Evolutionary conservation across 37 sponge, comb jelly and placozoan genomes (phyloP).

Genomic region (Spongilla lacustris): DNA sequence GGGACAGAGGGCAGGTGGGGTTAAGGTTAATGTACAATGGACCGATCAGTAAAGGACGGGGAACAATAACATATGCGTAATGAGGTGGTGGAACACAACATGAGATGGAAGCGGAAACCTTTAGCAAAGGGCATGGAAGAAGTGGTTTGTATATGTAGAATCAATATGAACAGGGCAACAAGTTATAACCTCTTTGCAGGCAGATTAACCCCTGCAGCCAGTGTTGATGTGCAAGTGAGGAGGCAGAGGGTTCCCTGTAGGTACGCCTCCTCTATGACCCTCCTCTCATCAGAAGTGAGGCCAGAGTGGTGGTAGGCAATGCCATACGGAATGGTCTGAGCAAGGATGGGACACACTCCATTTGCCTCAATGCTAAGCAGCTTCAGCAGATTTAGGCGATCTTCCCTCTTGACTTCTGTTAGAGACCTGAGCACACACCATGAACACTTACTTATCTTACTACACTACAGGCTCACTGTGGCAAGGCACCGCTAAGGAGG

Average conservation of each 20-base stretch:
- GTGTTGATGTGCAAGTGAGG: constrained; percentile 89
- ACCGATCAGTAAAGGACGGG: too few relatives aligned
- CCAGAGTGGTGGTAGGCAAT: constrained; percentile 96
- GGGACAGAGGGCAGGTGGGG: too few relatives aligned
- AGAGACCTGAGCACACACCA: background rate
- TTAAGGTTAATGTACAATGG: background rate
- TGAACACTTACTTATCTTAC: background rate
- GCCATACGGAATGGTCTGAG: constrained; percentile 80
- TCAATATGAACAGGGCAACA: background rate
- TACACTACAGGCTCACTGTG: constrained; percentile 18
- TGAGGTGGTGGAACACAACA: background rate
- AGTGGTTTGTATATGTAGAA: too few relatives aligned
- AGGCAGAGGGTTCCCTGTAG: constrained; percentile 68
- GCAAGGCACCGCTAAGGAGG: constrained; percentile 64
- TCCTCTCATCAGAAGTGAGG: constrained; percentile 90
- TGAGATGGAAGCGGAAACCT: too few relatives aligned
- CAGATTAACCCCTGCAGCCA: constrained; percentile 97
- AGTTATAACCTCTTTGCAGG: constrained; percentile 81
- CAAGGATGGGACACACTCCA: constrained; percentile 84
- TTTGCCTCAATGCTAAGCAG: constrained; percentile 49
- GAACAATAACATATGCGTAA: too few relatives aligned
- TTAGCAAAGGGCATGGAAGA: too few relatives aligned
- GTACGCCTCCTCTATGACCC: constrained; percentile 87
- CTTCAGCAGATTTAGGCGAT: constrained; percentile 16
- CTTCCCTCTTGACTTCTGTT: background rate